phyloP scores from a whole-genome alignment of 2,888 invertebrate species.

The Allygus modestus region DNA sequence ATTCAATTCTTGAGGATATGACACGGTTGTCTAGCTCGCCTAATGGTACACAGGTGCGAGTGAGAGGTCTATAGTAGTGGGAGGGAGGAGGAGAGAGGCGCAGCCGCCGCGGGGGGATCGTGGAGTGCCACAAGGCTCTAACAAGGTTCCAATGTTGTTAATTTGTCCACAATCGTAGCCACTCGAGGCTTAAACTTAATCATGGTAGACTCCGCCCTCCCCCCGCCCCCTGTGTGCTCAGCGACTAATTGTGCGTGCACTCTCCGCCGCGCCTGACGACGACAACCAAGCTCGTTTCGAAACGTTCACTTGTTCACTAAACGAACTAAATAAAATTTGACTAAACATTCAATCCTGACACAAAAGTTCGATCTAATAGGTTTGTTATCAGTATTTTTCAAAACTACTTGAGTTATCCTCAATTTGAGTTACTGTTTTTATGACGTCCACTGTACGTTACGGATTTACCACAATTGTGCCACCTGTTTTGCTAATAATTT shows the following conservation, averaged over 20 bases:
- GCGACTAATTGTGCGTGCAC: slow-evolving; percentile 47
- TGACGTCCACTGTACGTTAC: too few species aligned
- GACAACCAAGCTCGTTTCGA: background rate
- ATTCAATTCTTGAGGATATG: too few species aligned
- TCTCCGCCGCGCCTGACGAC: slow-evolving; percentile 27
- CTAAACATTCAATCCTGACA: too few species aligned
- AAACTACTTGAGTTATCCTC: too few species aligned
- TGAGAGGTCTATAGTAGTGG: background rate
- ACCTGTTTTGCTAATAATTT: too few species aligned
- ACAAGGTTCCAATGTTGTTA: slow-evolving; percentile 57
- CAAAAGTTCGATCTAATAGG: too few species aligned
- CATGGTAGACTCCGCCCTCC: slow-evolving; percentile 49
- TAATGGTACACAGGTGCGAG: background rate
- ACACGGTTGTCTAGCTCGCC: too few species aligned
- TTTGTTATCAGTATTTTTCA: too few species aligned
- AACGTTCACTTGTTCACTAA: background rate
- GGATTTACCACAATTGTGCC: too few species aligned
- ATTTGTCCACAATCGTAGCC: slow-evolving; percentile 59
- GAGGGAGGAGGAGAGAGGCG: background rate
- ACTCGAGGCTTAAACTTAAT: slow-evolving; percentile 57
- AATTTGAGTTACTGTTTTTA: too few species aligned
- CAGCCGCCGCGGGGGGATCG: slow-evolving; percentile 37
- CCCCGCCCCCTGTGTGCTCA: slow-evolving; percentile 51
- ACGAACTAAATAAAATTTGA: too few species aligned
- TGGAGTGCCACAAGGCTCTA: slow-evolving; percentile 50